These are phyloP conservation scores for Mesoclemmys tuberculata DNA, from an alignment of 2,113 vertebrate species.

Conservation along the genomic window DNA sequence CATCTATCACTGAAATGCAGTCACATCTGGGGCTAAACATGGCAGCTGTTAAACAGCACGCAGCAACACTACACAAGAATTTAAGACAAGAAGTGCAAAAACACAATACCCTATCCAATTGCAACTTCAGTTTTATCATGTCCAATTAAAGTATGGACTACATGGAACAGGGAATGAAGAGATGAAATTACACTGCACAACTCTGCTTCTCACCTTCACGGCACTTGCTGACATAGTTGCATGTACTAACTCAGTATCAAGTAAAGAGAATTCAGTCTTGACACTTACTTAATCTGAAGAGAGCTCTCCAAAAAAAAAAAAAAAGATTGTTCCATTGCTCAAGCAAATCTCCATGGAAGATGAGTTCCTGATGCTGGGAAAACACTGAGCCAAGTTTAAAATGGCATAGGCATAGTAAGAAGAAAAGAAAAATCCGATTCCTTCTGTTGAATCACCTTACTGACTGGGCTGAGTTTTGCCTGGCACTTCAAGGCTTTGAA, in stretches of 20 bases:
- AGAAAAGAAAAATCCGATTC: not conserved
- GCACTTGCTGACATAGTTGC: not conserved
- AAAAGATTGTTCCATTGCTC: not conserved
- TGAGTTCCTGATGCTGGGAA: not conserved
- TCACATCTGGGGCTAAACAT: not conserved
- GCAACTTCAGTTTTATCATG: not conserved
- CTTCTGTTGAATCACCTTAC: not conserved
- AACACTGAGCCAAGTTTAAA: not conserved
- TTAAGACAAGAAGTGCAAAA: not conserved
- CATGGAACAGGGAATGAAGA: not conserved
- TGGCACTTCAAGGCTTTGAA: not conserved
- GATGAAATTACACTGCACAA: fast-evolving
- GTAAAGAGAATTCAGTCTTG: not conserved
- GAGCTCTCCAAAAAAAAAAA: not conserved
- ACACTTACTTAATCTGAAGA: not conserved
- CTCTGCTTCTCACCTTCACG: not conserved
- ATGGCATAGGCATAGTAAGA: not conserved
- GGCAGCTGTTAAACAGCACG: not conserved
- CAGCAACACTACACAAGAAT: not conserved
- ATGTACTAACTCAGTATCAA: fast-evolving
- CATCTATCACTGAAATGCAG: not conserved
- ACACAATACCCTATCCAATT: not conserved
- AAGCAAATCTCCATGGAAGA: not conserved
- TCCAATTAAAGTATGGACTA: not conserved
- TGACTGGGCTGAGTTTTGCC: not conserved